Percentiles rank a stretch among this genome's conserved stretches.
These are phyloP conservation scores for Cyrtonyx montezumae DNA, from an alignment of 2,113 vertebrate species.

Conservation along the genomic window DNA sequence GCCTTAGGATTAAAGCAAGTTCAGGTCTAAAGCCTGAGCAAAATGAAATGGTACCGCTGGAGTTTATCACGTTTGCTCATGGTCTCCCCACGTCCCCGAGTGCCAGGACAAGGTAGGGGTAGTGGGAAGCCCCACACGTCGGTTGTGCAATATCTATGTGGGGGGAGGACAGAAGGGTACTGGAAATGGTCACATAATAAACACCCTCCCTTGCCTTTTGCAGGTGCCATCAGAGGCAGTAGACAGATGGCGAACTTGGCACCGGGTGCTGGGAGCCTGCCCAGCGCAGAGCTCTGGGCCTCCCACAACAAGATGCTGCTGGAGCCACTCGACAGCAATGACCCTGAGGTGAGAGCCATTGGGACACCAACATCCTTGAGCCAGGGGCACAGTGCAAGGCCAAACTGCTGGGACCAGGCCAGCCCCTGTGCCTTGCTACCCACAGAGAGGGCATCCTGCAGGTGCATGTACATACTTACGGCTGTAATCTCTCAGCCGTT, in stretches of 20 bases:
- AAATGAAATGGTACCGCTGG: not conserved
- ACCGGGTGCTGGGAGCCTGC: not conserved
- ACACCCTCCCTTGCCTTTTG: not conserved
- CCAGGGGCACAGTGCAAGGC: not conserved
- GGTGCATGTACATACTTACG: not conserved
- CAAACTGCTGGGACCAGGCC: not conserved
- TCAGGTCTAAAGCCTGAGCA: not conserved
- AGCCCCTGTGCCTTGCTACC: not conserved
- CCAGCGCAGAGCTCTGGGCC: constrained; percentile 79
- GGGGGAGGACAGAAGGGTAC: too few species aligned
- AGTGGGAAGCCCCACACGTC: not conserved
- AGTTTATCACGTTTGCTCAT: rapidly evolving
- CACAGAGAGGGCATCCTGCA: not conserved
- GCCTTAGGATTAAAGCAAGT: not conserved
- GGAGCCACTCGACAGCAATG: constrained; percentile 84
- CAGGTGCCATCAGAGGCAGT: not conserved
- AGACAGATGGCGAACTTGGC: constrained; percentile 68
- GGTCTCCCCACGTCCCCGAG: rapidly evolving
- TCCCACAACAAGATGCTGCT: constrained; percentile 90
- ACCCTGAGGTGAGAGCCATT: constrained; percentile 86
- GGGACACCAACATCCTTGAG: not conserved
- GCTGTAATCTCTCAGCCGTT: not conserved
- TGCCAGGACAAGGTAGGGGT: too few species aligned
- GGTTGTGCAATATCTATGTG: not conserved
- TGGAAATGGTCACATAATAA: not conserved